These are phyloP conservation scores for Ceramica pisi DNA, from an alignment of 2,888 invertebrate species.

Conservation along the genomic window DNA sequence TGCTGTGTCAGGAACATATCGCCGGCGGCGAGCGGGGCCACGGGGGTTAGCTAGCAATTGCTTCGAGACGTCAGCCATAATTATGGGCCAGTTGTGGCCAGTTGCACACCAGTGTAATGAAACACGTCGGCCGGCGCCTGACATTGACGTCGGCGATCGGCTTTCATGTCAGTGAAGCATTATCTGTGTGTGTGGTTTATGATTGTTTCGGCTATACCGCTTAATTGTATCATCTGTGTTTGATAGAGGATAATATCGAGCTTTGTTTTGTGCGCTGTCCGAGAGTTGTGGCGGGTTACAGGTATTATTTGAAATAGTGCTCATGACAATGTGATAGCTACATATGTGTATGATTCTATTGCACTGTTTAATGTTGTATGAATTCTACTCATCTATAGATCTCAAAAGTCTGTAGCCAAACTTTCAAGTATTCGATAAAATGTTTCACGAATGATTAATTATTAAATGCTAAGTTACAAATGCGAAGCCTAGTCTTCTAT, in stretches of 20 bases:
- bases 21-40: constrained; percentile 31
- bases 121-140: constrained; percentile 30
- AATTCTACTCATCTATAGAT: no score
- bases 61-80: constrained; percentile 48
- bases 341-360: not conserved
- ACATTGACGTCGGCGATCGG: constrained; percentile 47
- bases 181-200: constrained; percentile 51
- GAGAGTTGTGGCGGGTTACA: not conserved
- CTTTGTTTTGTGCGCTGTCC: constrained; percentile 15
- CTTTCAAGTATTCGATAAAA: not conserved
- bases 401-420: not conserved
- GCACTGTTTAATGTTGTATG: not conserved
- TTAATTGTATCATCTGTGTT: constrained; percentile 54
- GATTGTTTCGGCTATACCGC: constrained; percentile 45
- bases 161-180: constrained; percentile 17
- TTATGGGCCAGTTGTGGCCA: constrained; percentile 45
- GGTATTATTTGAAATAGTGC: constrained; percentile 15
- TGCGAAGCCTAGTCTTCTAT: constrained; percentile 24
- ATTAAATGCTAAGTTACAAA: constrained; percentile 7
- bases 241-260: constrained; percentile 33
- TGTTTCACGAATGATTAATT: not conserved
- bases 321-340: not conserved
- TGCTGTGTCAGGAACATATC: constrained; percentile 53
- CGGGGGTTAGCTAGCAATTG: constrained; percentile 31
- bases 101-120: constrained; percentile 47